Evolutionary conservation across 2,888 invertebrate genomes (phyloP).

Genomic region (Silvanus unidentatus): DNA sequence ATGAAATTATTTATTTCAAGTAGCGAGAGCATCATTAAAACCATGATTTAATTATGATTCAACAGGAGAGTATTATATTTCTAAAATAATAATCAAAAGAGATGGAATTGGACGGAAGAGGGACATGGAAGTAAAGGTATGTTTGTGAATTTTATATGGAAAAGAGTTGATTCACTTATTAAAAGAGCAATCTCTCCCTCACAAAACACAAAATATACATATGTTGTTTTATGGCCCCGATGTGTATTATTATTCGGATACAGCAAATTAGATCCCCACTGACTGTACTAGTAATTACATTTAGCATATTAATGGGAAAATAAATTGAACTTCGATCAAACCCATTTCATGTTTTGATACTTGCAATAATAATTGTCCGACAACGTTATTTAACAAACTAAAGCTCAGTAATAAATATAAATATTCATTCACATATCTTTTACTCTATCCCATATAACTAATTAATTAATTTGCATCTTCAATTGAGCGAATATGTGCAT

Average conservation of each 20-base stretch:
- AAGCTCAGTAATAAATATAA: conserved; percentile 9
- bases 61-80: too few species aligned
- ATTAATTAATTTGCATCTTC: conserved; percentile 13
- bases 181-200: too few species aligned
- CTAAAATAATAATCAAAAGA: too few species aligned
- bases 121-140: too few species aligned
- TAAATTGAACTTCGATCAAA: conserved; percentile 36
- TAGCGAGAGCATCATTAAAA: too few species aligned
- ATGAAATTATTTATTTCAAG: too few species aligned
- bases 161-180: too few species aligned
- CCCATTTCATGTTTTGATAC: conserved; percentile 29
- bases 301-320: conserved; percentile 38
- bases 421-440: conserved; percentile 9
- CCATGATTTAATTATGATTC: too few species aligned
- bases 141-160: too few species aligned
- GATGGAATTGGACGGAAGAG: too few species aligned
- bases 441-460: background rate
- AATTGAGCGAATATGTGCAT: conserved; percentile 4
- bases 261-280: conserved; percentile 24
- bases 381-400: conserved; percentile 8
- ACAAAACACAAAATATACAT: background rate
- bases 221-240: conserved; percentile 20
- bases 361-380: conserved; percentile 22
- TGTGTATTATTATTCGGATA: conserved; percentile 26
- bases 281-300: conserved; percentile 33